Percentiles rank a stretch among this genome's conserved stretches.
Conservation (phyloP, 2,797 vertebrate genomes). For the Poecilia velifera region DNA sequence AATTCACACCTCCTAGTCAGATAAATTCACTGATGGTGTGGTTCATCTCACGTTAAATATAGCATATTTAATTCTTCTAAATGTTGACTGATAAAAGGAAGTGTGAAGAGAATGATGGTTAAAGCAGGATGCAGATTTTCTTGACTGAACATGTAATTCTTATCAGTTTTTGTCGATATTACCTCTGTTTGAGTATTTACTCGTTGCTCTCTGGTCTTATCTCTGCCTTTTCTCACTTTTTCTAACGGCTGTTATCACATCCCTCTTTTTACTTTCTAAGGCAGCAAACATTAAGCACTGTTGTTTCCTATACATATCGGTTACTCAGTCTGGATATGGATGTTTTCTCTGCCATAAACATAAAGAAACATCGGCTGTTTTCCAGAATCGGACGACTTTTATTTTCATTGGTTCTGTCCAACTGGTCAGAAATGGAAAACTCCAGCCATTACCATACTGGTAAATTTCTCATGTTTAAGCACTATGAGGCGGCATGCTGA, state of each 20-base stretch:
- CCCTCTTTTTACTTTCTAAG: neutral
- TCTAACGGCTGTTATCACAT: neutral
- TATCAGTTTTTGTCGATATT: conserved; percentile 5
- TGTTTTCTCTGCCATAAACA: neutral
- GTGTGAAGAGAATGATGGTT: neutral
- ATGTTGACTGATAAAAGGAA: neutral
- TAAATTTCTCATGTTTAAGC: neutral
- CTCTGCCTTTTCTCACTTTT: conserved; percentile 10
- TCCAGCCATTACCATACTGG: neutral
- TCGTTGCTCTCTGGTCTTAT: conserved; percentile 4
- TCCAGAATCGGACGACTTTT: neutral
- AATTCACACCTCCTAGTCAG: neutral
- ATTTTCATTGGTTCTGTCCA: neutral
- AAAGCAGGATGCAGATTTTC: conserved; percentile 1
- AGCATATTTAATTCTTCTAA: neutral
- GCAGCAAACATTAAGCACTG: neutral
- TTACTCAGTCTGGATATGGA: neutral
- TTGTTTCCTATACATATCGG: neutral
- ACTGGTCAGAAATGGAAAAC: neutral
- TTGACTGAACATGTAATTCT: neutral
- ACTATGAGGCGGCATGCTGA: neutral
- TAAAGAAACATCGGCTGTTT: neutral
- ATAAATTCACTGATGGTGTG: neutral
- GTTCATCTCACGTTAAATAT: neutral
- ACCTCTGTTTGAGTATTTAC: conserved; percentile 24